phyloP scores from a whole-genome alignment of 1,140 invertebrate species.

The Sarcophaga bullata region DNA sequence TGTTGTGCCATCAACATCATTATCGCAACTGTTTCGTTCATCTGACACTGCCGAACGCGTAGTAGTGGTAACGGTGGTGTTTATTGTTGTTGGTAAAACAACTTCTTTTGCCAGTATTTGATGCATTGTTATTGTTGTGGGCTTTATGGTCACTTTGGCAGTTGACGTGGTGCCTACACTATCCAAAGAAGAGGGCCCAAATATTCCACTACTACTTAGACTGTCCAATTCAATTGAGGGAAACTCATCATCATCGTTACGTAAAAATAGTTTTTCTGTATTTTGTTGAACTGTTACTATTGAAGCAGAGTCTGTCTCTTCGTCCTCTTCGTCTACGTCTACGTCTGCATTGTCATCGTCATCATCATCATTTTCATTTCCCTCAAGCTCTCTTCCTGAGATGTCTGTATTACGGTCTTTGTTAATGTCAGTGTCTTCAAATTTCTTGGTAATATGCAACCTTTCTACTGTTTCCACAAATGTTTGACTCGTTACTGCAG shows the following conservation, averaged over 20 bases:
- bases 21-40: neutral
- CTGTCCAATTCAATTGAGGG: constrained; percentile 43
- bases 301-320: constrained; percentile 62
- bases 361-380: constrained; percentile 47
- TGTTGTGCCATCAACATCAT: neutral
- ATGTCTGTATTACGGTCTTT: constrained; percentile 45
- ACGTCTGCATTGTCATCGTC: constrained; percentile 47
- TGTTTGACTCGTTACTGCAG: constrained; percentile 20
- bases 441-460: constrained; percentile 18
- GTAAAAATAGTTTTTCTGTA: constrained; percentile 61
- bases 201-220: constrained; percentile 42
- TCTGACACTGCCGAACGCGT: neutral
- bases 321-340: constrained; percentile 54
- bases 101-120: constrained; percentile 61
- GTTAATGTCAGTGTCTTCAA: constrained; percentile 23
- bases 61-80: neutral
- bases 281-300: constrained; percentile 63
- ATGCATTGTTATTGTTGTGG: constrained; percentile 55
- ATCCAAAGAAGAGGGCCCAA: constrained; percentile 62
- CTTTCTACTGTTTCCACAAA: constrained; percentile 30
- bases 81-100: constrained; percentile 25
- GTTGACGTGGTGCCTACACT: constrained; percentile 50
- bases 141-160: constrained; percentile 60
- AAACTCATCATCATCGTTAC: constrained; percentile 50
- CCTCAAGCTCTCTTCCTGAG: constrained; percentile 47